A percentile compares a stretch with the other conserved stretches of the same genome.
Evolutionary conservation across 1,140 invertebrate genomes (phyloP).

Genomic region (Heliconius hewitsoni): DNA sequence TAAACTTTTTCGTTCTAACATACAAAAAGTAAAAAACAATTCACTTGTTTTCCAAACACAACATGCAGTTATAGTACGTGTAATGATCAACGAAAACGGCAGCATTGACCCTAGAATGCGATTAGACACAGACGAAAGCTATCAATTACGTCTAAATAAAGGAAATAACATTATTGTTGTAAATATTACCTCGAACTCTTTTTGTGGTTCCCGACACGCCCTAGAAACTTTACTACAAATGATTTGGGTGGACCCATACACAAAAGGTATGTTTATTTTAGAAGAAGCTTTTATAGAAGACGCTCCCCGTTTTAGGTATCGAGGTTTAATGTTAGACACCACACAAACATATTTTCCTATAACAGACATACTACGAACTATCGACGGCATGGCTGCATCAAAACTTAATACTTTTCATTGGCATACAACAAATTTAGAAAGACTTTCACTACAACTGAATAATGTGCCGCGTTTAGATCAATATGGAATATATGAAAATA

Average conservation of each 20-base stretch:
- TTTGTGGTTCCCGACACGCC: conserved; percentile 89
- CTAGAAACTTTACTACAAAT: conserved; percentile 89
- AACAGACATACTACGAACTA: conserved; percentile 83
- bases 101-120: conserved; percentile 79
- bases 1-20: conserved; percentile 47
- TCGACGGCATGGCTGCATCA: conserved; percentile 87
- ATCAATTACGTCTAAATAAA: conserved; percentile 82
- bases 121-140: conserved; percentile 87
- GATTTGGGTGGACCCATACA: conserved; percentile 85
- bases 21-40: conserved; percentile 44
- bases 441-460: conserved; percentile 87
- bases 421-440: conserved; percentile 90
- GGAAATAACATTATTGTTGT: conserved; percentile 80
- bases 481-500: conserved; percentile 86
- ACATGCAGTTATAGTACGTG: conserved; percentile 69
- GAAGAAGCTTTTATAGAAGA: conserved; percentile 82
- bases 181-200: conserved; percentile 84
- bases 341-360: conserved; percentile 87
- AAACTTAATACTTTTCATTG: conserved; percentile 93
- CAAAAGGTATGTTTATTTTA: conserved; percentile 82
- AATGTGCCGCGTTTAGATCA: conserved; percentile 85
- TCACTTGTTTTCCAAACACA: conserved; percentile 43
- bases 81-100: conserved; percentile 67
- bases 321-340: conserved; percentile 89
- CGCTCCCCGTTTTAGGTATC: conserved; percentile 83